phyloP scores from a whole-genome alignment of 2,888 invertebrate genomes.

The Coremacera marginata region DNA sequence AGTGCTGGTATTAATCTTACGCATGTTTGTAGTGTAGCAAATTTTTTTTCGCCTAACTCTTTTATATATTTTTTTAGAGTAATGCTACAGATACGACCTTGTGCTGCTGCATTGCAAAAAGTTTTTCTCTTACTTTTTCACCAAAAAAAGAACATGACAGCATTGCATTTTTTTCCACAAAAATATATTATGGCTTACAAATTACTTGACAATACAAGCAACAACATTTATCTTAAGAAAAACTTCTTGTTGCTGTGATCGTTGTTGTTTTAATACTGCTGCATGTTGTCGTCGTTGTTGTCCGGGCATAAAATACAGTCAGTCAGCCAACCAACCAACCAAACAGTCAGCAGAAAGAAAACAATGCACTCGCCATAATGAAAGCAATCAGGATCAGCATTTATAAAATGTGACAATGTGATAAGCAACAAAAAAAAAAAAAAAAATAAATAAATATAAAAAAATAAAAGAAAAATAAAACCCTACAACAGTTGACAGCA shows the following conservation, averaged over 20 bases:
- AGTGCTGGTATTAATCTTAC: not conserved
- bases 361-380: conserved; percentile 32
- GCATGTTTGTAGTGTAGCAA: not conserved
- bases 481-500: conserved; percentile 12
- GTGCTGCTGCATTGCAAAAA: not conserved
- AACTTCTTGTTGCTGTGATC: conserved; percentile 4
- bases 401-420: conserved; percentile 33
- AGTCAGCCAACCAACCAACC: too few relatives aligned
- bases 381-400: conserved; percentile 30
- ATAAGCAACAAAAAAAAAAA: conserved; percentile 2
- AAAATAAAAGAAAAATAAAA: not conserved
- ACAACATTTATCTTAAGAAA: conserved; percentile 2
- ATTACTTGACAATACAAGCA: conserved; percentile 9
- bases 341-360: not conserved
- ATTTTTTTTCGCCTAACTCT: not conserved
- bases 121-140: not conserved
- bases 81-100: not conserved
- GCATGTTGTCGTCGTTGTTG: conserved; percentile 10
- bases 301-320: not conserved
- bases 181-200: conserved; percentile 18
- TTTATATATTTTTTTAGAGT: not conserved
- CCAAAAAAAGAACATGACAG: conserved; percentile 11
- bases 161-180: conserved; percentile 8
- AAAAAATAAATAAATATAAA: not conserved
- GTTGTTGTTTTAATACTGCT: not conserved